Conservation (phyloP, 2,113 vertebrate species). For the Oryzias woworae region DNA sequence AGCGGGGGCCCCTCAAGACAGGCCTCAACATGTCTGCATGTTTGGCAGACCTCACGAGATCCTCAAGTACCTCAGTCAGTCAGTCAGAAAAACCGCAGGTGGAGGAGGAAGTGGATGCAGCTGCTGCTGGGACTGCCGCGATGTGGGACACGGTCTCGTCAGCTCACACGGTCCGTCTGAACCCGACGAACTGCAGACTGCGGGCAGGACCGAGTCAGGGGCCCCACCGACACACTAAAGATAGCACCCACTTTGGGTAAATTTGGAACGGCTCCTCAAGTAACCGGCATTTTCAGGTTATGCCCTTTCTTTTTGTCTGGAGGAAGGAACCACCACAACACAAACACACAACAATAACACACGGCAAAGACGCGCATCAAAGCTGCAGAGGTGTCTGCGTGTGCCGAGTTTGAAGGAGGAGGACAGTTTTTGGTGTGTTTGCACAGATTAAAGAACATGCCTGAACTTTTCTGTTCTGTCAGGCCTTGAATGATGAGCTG, state of each 20-base stretch:
- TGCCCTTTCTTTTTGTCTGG: slow-evolving; percentile 31
- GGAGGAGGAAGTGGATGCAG: slow-evolving; percentile 78
- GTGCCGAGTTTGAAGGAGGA: neutral
- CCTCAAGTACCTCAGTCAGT: slow-evolving; percentile 64
- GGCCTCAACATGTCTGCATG: slow-evolving; percentile 70
- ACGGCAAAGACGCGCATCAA: neutral
- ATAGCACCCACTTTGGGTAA: slow-evolving; percentile 58
- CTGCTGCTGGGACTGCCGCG: slow-evolving; percentile 57
- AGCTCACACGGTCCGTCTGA: slow-evolving; percentile 56
- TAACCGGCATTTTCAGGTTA: slow-evolving; percentile 56
- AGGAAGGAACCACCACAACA: slow-evolving; percentile 4
- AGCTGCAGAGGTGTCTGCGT: neutral
- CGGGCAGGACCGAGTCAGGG: slow-evolving; percentile 56
- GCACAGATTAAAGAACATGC: neutral
- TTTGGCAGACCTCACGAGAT: slow-evolving; percentile 56
- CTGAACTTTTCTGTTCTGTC: neutral
- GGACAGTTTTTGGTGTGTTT: too few relatives aligned
- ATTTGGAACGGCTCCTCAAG: slow-evolving; percentile 64
- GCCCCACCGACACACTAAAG: slow-evolving; percentile 57
- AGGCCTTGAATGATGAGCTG: slow-evolving; percentile 5
- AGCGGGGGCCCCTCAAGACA: slow-evolving; percentile 50
- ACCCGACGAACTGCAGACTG: slow-evolving; percentile 59
- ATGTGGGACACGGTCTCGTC: slow-evolving; percentile 42
- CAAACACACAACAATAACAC: neutral
- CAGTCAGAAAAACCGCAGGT: slow-evolving; percentile 74